Evolutionary conservation across 2,888 invertebrate species (phyloP).

Genomic region (Isotomurus palustris): DNA sequence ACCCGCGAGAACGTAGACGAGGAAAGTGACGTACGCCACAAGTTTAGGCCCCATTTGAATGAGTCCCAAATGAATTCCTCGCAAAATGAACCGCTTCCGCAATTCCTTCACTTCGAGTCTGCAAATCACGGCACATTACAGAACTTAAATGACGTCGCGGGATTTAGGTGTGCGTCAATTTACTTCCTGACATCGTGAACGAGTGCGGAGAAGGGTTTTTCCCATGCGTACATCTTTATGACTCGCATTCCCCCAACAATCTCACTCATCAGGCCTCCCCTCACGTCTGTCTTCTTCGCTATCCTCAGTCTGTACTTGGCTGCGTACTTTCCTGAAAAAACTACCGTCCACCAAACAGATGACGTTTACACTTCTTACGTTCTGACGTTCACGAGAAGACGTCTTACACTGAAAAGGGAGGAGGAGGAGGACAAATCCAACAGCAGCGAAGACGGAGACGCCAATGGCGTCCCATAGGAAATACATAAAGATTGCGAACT

Average conservation of each 20-base stretch:
- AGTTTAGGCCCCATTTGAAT: slow-evolving; percentile 11
- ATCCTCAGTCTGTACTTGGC: slow-evolving; percentile 60
- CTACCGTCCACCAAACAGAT: too few species aligned
- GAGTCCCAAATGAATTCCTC: slow-evolving; percentile 17
- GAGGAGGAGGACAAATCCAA: too few species aligned
- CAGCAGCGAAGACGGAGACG: neutral
- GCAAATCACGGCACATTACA: neutral
- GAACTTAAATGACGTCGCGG: neutral
- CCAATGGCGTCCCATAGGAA: slow-evolving; percentile 11
- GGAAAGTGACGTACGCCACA: slow-evolving; percentile 22
- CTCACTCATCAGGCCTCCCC: slow-evolving; percentile 56
- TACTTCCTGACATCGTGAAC: slow-evolving; percentile 47
- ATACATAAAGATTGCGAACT: slow-evolving; percentile 4
- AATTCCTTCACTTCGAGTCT: slow-evolving; percentile 20
- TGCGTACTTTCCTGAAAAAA: slow-evolving; percentile 51
- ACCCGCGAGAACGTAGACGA: slow-evolving; percentile 11
- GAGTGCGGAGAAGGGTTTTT: slow-evolving; percentile 56
- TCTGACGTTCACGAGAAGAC: too few species aligned
- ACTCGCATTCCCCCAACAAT: slow-evolving; percentile 51
- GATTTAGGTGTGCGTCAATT: neutral
- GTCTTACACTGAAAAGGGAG: too few species aligned
- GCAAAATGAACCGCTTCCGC: slow-evolving; percentile 13
- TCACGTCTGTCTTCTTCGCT: slow-evolving; percentile 49
- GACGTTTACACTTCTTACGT: too few species aligned
- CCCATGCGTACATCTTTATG: slow-evolving; percentile 65